phyloP scores from a whole-genome alignment of 2,888 invertebrate species.

The Chironomus tentans region DNA sequence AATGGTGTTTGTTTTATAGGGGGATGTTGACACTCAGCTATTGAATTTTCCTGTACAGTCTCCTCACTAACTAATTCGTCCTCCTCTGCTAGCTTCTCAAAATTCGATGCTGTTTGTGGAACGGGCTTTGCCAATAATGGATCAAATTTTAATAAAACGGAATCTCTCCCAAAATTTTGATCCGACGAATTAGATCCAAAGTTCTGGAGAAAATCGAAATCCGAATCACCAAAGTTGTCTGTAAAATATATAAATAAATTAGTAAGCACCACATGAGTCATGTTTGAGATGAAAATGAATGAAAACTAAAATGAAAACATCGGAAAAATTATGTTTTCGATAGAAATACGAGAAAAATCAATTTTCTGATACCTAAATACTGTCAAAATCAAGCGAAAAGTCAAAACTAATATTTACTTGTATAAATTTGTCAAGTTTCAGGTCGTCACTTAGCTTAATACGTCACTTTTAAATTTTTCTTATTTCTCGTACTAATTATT shows the following conservation, averaged over 20 bases:
- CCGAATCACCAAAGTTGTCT: constrained; percentile 15
- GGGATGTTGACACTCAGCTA: too few species aligned
- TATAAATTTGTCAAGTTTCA: too few species aligned
- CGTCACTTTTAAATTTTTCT: not conserved
- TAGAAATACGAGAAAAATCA: too few species aligned
- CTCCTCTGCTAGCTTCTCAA: not conserved
- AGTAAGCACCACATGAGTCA: not conserved
- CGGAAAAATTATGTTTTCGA: not conserved
- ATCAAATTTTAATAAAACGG: constrained; percentile 16
- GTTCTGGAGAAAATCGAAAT: constrained; percentile 13
- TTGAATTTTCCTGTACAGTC: not conserved
- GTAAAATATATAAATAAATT: not conserved
- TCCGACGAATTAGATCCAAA: not conserved
- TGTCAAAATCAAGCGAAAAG: too few species aligned
- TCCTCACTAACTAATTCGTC: not conserved
- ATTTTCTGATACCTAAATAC: too few species aligned
- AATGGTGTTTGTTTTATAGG: too few species aligned
- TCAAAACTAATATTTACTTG: too few species aligned
- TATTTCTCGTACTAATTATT: too few species aligned
- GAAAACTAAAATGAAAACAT: not conserved
- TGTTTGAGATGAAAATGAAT: not conserved
- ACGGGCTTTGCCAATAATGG: constrained; percentile 6
- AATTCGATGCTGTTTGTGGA: too few species aligned
- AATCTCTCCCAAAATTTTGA: not conserved
- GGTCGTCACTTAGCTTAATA: not conserved